Conservation (phyloP, 2,113 vertebrate genomes). For the Cyanoramphus novaezelandiae region DNA sequence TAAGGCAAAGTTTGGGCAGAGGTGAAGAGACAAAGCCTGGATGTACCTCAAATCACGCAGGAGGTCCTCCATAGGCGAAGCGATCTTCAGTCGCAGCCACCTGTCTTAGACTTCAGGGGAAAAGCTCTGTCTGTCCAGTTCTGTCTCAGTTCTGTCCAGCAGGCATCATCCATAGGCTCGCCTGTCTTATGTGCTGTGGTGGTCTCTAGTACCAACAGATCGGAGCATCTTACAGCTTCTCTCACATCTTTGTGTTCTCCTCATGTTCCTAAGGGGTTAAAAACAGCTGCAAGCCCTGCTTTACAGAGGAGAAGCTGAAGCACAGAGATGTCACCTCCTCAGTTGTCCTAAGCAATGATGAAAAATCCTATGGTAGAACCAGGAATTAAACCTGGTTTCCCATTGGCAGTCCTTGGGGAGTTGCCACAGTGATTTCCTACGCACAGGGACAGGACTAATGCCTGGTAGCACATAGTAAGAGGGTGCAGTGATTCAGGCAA, state of each 20-base stretch:
- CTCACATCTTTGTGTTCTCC: neutral
- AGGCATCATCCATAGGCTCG: neutral
- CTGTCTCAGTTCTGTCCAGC: neutral
- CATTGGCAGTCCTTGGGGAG: fast-evolving
- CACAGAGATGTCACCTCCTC: neutral
- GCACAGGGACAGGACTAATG: fast-evolving
- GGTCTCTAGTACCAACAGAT: neutral
- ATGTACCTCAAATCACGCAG: neutral
- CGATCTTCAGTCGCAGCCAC: neutral
- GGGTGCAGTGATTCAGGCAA: neutral
- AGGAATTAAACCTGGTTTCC: neutral
- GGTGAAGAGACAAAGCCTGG: neutral
- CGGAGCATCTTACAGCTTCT: neutral
- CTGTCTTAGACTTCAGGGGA: neutral
- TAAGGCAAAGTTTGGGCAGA: neutral
- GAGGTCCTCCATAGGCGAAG: neutral
- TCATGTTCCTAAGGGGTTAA: neutral
- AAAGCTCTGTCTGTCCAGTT: neutral
- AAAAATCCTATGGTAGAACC: neutral
- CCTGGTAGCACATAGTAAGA: neutral
- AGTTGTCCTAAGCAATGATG: neutral
- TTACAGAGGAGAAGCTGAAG: neutral
- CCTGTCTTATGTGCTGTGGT: neutral
- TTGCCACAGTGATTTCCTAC: neutral
- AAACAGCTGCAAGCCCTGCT: neutral